Conservation (phyloP, 2,113 vertebrate species). For the Rhinopomastus cyanomelas region DNA sequence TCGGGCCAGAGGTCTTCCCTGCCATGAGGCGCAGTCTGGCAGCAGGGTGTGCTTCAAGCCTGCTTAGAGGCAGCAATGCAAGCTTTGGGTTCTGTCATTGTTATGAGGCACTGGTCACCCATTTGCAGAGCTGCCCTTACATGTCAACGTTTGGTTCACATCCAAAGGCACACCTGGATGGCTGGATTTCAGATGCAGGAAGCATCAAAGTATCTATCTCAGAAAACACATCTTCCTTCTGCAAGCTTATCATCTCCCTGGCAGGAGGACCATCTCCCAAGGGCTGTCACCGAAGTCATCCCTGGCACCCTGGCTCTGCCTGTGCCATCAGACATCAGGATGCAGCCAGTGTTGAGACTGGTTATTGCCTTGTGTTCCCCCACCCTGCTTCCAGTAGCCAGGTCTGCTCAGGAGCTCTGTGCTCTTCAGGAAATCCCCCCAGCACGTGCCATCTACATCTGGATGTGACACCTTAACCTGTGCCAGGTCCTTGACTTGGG, state of each 20-base stretch:
- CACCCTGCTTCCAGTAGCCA: neutral
- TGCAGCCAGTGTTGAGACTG: fast-evolving
- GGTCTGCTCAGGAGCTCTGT: neutral
- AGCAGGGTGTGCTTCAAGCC: neutral
- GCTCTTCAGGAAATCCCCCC: neutral
- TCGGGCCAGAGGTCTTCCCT: neutral
- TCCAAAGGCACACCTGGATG: neutral
- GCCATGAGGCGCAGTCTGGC: neutral
- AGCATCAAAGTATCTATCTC: neutral
- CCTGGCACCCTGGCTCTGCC: neutral
- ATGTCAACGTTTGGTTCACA: neutral
- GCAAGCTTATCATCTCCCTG: neutral
- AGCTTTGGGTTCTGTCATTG: neutral
- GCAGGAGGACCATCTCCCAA: neutral
- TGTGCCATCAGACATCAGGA: neutral
- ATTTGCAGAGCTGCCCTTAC: neutral
- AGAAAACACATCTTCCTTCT: neutral
- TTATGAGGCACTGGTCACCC: neutral
- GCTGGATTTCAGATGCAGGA: neutral
- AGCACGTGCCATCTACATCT: neutral
- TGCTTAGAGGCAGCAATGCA: neutral
- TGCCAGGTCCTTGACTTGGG: slow-evolving; percentile 34
- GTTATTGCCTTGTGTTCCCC: neutral
- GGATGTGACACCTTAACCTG: neutral
- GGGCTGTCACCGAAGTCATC: neutral